Percentiles rank a stretch among this genome's conserved stretches.
Evolutionary conservation across 1,140 invertebrate genomes (phyloP).

Genomic region (Drosophila albomicans): DNA sequence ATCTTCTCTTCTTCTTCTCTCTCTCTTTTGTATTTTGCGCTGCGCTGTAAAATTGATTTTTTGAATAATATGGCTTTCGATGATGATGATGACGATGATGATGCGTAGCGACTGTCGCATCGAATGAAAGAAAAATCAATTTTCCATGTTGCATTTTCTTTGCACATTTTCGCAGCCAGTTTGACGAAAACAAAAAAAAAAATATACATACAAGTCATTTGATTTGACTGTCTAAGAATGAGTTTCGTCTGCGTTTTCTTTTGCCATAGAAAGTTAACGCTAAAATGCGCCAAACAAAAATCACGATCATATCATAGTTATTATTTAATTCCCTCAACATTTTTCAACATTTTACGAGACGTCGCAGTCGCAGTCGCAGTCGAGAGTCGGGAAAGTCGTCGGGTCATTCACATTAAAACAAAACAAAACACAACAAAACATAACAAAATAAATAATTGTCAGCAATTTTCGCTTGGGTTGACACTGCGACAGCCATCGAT

Average conservation of each 20-base stretch:
- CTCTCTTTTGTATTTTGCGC: not conserved
- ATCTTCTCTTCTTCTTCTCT: not conserved
- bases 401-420: constrained; percentile 15
- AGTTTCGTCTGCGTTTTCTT: not conserved
- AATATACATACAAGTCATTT: constrained; percentile 3
- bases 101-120: constrained; percentile 20
- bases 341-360: constrained; percentile 3
- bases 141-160: constrained; percentile 32
- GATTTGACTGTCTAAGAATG: not conserved
- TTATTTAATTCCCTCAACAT: constrained; percentile 5
- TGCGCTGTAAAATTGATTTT: constrained; percentile 23
- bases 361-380: not conserved
- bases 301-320: constrained; percentile 4
- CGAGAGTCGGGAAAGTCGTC: constrained; percentile 2
- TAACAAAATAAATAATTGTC: constrained; percentile 11
- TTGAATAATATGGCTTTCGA: constrained; percentile 11
- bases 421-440: not conserved
- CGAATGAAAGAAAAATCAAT: constrained; percentile 33
- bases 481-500: constrained; percentile 8
- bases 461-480: constrained; percentile 18
- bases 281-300: constrained; percentile 1
- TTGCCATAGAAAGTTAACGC: not conserved
- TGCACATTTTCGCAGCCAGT: constrained; percentile 24
- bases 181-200: not conserved
- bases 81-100: constrained; percentile 9